These are phyloP conservation scores for Tridacna gigas DNA, from an alignment of 2,888 invertebrate genomes.

Conservation along the genomic window DNA sequence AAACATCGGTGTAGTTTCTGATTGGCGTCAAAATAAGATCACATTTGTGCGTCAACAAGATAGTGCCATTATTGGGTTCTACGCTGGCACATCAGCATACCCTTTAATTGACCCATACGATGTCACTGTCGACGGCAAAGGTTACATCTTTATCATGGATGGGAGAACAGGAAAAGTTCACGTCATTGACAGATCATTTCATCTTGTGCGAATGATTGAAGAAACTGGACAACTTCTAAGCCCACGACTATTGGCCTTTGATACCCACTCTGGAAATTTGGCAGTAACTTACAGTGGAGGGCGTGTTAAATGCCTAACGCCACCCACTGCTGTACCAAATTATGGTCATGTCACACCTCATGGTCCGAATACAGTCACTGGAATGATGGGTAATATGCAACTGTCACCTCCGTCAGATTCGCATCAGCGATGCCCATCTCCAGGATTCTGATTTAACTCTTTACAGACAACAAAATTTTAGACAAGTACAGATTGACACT, in stretches of 20 bases:
- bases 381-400: neutral
- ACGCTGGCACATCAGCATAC: constrained; percentile 25
- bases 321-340: constrained; percentile 1
- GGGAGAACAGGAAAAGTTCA: constrained; percentile 43
- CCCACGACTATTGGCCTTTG: constrained; percentile 28
- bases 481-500: no score
- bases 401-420: neutral
- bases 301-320: neutral
- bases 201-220: constrained; percentile 22
- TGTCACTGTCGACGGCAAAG: constrained; percentile 28
- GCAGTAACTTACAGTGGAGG: constrained; percentile 39
- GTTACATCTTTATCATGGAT: constrained; percentile 43
- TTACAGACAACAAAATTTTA: no score
- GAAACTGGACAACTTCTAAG: constrained; percentile 7
- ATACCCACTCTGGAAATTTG: neutral
- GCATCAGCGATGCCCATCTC: neutral
- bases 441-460: neutral
- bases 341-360: neutral
- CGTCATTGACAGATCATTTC: constrained; percentile 32
- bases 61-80: constrained; percentile 28
- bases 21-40: constrained; percentile 33
- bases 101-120: constrained; percentile 40
- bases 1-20: constrained; percentile 36
- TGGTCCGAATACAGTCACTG: neutral
- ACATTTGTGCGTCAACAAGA: constrained; percentile 23